Conservation (phyloP, 2,797 vertebrate species). For the Enteromius paludinosus region DNA sequence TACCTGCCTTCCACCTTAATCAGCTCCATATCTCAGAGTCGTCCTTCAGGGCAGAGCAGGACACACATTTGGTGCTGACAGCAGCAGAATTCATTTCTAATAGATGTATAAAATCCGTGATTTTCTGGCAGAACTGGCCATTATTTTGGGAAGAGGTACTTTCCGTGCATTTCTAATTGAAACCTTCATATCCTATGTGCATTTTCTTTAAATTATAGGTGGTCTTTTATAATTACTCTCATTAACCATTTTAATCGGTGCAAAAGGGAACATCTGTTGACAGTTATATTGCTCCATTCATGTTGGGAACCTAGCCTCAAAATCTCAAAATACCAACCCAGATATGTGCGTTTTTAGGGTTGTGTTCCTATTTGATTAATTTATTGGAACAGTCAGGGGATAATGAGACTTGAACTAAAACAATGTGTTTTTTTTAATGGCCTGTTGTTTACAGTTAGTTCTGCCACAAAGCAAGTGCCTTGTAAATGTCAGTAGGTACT, state of each 20-base stretch:
- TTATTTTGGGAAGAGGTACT: slow-evolving; percentile 42
- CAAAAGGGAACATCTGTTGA: neutral
- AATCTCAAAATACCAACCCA: neutral
- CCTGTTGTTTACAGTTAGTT: slow-evolving; percentile 11
- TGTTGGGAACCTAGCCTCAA: neutral
- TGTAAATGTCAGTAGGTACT: slow-evolving; percentile 18
- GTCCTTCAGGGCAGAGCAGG: slow-evolving; percentile 27
- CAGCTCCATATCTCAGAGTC: slow-evolving; percentile 3
- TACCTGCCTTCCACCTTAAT: slow-evolving; percentile 22
- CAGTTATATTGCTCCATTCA: neutral
- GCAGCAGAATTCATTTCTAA: slow-evolving; percentile 37
- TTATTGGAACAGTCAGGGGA: neutral
- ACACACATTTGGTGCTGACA: slow-evolving; percentile 28
- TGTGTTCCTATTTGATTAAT: neutral
- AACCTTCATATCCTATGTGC: neutral
- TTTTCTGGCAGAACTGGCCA: slow-evolving; percentile 9
- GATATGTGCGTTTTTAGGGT: neutral
- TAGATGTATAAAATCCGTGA: slow-evolving; percentile 38
- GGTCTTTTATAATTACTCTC: slow-evolving; percentile 8
- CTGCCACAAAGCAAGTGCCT: neutral
- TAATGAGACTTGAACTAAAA: neutral
- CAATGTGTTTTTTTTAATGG: neutral
- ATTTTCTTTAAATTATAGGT: neutral
- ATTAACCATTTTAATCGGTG: neutral
- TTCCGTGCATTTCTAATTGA: neutral